A percentile compares a stretch with the other conserved stretches of the same genome.
Conservation (phyloP, 2,888 invertebrate genomes). For the Scaptomyza parva region DNA sequence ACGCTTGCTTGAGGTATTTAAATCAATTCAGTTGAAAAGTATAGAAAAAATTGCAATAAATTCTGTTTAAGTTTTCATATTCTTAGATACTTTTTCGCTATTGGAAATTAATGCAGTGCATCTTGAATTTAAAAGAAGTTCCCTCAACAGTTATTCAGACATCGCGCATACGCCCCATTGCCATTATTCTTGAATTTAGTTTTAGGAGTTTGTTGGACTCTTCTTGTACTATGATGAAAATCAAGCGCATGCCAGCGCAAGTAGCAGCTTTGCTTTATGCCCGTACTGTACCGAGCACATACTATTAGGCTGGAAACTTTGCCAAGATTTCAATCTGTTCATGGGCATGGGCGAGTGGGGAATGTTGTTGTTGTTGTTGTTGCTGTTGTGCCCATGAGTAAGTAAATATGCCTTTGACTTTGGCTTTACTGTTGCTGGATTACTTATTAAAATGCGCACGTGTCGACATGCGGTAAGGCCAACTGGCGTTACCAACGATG, state of each 20-base stretch:
- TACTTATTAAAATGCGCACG: slow-evolving; percentile 73
- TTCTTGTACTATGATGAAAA: slow-evolving; percentile 7
- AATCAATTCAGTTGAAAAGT: no score
- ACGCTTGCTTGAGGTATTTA: background rate
- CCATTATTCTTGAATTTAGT: slow-evolving; percentile 27
- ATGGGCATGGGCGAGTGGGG: background rate
- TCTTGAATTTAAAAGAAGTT: background rate
- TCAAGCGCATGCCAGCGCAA: slow-evolving; percentile 21
- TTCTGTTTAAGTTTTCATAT: no score
- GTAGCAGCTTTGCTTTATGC: slow-evolving; percentile 36
- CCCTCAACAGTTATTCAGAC: slow-evolving; percentile 4
- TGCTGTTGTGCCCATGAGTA: slow-evolving; percentile 34
- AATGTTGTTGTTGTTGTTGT: slow-evolving; percentile 23
- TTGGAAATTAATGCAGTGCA: no score
- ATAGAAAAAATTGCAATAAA: background rate
- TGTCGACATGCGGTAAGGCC: slow-evolving; percentile 67
- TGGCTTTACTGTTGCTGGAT: slow-evolving; percentile 26
- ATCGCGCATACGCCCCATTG: background rate
- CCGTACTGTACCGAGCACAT: no score
- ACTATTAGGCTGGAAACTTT: slow-evolving; percentile 30
- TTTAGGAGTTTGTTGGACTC: slow-evolving; percentile 11
- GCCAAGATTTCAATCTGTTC: slow-evolving; percentile 55
- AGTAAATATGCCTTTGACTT: slow-evolving; percentile 48
- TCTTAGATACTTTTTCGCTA: no score
- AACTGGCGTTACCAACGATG: slow-evolving; percentile 67